These are phyloP conservation scores for Penaeus vannamei DNA, from an alignment of 1,140 invertebrate species.

Conservation along the genomic window DNA sequence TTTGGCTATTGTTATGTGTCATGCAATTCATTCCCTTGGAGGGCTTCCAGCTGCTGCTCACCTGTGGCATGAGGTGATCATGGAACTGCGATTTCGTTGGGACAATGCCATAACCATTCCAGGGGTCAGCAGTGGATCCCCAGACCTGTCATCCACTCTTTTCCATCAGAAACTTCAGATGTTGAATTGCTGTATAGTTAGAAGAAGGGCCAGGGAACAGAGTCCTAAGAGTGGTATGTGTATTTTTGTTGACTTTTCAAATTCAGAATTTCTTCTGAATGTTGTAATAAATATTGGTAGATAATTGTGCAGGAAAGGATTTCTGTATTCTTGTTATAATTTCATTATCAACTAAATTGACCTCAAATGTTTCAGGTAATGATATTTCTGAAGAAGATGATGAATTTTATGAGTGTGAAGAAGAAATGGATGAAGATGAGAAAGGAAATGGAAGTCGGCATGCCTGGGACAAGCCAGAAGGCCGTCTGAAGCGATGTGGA, in stretches of 20 bases:
- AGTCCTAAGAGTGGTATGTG: constrained; percentile 56
- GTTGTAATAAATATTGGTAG: background rate
- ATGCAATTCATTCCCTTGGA: constrained; percentile 85
- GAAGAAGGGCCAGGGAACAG: constrained; percentile 75
- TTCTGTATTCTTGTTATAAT: background rate
- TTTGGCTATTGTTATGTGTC: constrained; percentile 84
- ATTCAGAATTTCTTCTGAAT: background rate
- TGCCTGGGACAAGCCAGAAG: constrained; percentile 81
- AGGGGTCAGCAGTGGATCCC: constrained; percentile 79
- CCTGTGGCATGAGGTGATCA: constrained; percentile 92
- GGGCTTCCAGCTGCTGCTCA: constrained; percentile 86
- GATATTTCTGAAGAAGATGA: constrained; percentile 68
- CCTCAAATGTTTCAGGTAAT: constrained; percentile 37
- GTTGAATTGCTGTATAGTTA: constrained; percentile 95
- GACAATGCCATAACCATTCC: constrained; percentile 85
- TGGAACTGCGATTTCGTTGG: constrained; percentile 92
- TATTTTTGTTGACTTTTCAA: background rate
- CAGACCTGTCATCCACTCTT: constrained; percentile 89
- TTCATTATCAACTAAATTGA: background rate
- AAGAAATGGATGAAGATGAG: constrained; percentile 63
- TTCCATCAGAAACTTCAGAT: constrained; percentile 97
- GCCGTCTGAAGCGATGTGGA: constrained; percentile 80
- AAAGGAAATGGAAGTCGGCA: constrained; percentile 68
- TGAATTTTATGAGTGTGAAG: constrained; percentile 69
- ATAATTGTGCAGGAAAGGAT: background rate